Evolutionary conservation across 2,888 invertebrate genomes (phyloP).

Genomic region (Galeopsomyia nigrocyanea): DNA sequence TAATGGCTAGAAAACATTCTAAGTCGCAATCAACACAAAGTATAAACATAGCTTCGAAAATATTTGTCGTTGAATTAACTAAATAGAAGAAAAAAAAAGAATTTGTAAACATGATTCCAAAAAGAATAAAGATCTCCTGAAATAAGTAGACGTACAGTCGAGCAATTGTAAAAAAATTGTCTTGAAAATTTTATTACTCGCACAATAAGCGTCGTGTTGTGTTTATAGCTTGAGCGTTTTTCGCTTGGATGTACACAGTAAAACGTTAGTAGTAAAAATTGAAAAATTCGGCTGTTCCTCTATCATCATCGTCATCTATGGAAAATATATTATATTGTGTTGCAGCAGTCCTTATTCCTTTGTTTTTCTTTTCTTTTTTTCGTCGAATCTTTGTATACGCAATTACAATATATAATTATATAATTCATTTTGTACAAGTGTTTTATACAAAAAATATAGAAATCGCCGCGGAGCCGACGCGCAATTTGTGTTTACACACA

Average conservation of each 20-base stretch:
- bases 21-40: slow-evolving; percentile 26
- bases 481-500: slow-evolving; percentile 23
- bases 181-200: slow-evolving; percentile 55
- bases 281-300: slow-evolving; percentile 39
- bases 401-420: slow-evolving; percentile 49
- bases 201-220: slow-evolving; percentile 46
- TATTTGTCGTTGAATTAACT: slow-evolving; percentile 33
- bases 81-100: slow-evolving; percentile 33
- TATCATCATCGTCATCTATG: background rate
- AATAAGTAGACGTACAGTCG: slow-evolving; percentile 42
- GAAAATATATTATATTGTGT: slow-evolving; percentile 33
- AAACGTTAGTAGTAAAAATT: slow-evolving; percentile 35
- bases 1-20: slow-evolving; percentile 27
- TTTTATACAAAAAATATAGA: slow-evolving; percentile 51
- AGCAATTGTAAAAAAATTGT: slow-evolving; percentile 50
- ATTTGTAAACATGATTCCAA: slow-evolving; percentile 19
- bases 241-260: slow-evolving; percentile 38
- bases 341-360: background rate
- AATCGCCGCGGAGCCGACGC: slow-evolving; percentile 42
- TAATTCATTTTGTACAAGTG: slow-evolving; percentile 50
- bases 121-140: slow-evolving; percentile 23
- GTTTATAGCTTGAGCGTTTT: slow-evolving; percentile 46
- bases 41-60: slow-evolving; percentile 25
- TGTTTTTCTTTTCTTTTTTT: slow-evolving; percentile 23
- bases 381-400: slow-evolving; percentile 44